A percentile compares a stretch with the other conserved stretches of the same genome.
phyloP scores from a whole-genome alignment of 2,113 vertebrate species.

The Nothobranchius kuhntae region DNA sequence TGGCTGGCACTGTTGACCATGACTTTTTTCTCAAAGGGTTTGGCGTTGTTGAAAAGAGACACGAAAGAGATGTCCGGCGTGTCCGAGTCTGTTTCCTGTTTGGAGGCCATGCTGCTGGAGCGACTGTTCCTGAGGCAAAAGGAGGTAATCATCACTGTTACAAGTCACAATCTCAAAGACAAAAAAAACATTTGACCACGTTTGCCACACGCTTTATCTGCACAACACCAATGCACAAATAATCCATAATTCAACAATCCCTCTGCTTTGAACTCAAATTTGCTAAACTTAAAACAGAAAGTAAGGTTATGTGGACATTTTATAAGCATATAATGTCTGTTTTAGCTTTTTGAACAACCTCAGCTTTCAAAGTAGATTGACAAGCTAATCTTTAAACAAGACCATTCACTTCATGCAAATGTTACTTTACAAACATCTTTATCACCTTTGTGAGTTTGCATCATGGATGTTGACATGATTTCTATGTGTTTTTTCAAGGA shows the following conservation, averaged over 20 bases:
- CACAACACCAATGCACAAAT: background rate
- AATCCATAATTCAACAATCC: background rate
- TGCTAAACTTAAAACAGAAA: no score
- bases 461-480: no score
- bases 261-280: background rate
- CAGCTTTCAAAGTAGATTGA: no score
- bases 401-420: no score
- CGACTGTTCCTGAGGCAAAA: slow-evolving; percentile 84
- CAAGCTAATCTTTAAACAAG: no score
- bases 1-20: slow-evolving; percentile 84
- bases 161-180: background rate
- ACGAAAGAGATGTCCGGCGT: slow-evolving; percentile 86
- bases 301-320: no score
- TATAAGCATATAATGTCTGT: no score
- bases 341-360: no score
- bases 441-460: no score
- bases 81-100: slow-evolving; percentile 93
- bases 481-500: no score
- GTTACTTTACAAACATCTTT: no score
- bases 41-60: slow-evolving; percentile 82
- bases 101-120: slow-evolving; percentile 94
- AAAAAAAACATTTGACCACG: background rate
- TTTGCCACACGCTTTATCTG: background rate
- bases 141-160: slow-evolving; percentile 12
- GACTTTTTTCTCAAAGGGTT: slow-evolving; percentile 86